Base-by-base conservation (phyloP, 2,113 vertebrate species). In the Anthoscopus minutus region DNA sequence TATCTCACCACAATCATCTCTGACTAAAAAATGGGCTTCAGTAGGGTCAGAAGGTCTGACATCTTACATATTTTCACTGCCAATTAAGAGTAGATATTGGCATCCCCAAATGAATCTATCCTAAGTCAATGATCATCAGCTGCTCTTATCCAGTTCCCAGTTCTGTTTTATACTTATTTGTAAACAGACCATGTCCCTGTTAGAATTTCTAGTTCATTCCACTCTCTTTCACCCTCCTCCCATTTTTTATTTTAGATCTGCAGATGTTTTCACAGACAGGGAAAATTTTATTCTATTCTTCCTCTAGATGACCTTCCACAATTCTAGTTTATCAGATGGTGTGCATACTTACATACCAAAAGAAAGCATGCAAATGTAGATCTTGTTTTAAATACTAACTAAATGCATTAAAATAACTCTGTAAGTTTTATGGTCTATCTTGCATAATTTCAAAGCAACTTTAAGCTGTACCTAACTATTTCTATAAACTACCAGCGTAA, bases 281-380 rank as follows among this genome's bases (percentile, higher is more conserved):
- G 86, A 94, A 86, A 92, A 81, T 64, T 82, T 95, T 50, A 81
- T 77, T 74, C 80, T 31, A 91, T 77, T 82, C 88, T 86, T 91
- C 70, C 28, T 91, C 81, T 73, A 91, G 54, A 47, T 89, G 94
- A 96, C 93, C 92, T 96, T 89, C 64, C 45, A 93, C 53, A 93
- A 76, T 81, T 92, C 77, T 54, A 86, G 88, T 48, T 94, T 93
- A 86, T 97, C 81, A 92, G 89, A 97, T 96, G 86, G 57, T 87
- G 25, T 57, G 62, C 88, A 85, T 30, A 57, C 70, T 94, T 91
- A 91, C 87, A 93, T 84, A 92, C 81, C 65, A 87, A 94, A 93
- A 89, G 81, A 78, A 91, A 62, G 40, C 79, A 95, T 94, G 88
- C 81, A 92, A 97, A 96, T 92, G 81, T 44, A 56, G 73, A 69